These are phyloP conservation scores for Blomia tropicalis DNA, from an alignment of 2,888 invertebrate species.

Conservation along the genomic window DNA sequence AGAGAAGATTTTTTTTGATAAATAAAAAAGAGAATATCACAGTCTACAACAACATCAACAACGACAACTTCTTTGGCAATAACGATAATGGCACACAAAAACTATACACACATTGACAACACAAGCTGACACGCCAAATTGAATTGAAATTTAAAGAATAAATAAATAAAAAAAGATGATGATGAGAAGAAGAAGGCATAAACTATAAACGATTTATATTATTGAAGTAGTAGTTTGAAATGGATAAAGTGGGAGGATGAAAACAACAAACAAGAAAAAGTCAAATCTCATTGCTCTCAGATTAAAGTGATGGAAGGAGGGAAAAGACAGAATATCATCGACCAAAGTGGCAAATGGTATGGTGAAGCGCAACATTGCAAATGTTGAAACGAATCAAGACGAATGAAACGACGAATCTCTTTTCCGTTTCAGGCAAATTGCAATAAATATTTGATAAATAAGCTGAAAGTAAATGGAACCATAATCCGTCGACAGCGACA, in stretches of 20 bases:
- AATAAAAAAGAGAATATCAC: neutral
- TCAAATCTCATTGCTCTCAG: conserved; percentile 13
- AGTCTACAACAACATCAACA: neutral
- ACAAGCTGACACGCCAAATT: neutral
- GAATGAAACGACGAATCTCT: too few relatives aligned
- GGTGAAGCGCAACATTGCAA: neutral
- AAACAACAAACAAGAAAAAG: neutral
- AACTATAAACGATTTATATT: too few relatives aligned
- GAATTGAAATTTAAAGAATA: neutral
- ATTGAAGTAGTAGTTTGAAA: too few relatives aligned
- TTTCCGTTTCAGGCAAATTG: neutral
- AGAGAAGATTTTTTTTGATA: neutral
- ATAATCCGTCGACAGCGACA: conserved; percentile 1
- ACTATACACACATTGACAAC: neutral
- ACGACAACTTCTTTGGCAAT: neutral
- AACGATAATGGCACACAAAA: conserved; percentile 8
- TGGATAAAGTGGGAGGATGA: too few relatives aligned
- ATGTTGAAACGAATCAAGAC: too few relatives aligned
- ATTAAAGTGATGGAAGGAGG: neutral
- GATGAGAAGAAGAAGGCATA: too few relatives aligned
- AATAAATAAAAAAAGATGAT: too few relatives aligned
- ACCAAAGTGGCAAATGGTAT: neutral
- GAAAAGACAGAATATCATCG: too few relatives aligned
- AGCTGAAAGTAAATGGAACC: conserved; percentile 3
- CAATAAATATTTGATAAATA: conserved; percentile 4